Conservation (phyloP, 2,888 invertebrate species). For the Drosophila demipolita region DNA sequence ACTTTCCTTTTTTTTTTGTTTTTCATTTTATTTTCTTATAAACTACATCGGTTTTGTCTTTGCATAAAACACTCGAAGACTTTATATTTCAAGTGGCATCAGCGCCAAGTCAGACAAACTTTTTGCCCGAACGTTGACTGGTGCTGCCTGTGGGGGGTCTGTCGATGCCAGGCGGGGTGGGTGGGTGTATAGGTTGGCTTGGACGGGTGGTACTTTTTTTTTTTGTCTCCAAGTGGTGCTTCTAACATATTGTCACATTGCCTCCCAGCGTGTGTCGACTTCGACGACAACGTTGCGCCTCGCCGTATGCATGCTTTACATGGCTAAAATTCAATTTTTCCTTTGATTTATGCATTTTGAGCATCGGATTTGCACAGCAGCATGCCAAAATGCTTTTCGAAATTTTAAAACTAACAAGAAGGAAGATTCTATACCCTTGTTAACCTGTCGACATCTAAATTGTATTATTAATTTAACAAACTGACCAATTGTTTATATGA, state of each 20-base stretch:
- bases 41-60: constrained; percentile 38
- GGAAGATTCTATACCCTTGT: background rate
- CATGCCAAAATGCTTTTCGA: background rate
- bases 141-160: constrained; percentile 3
- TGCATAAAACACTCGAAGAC: constrained; percentile 59
- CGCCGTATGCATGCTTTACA: constrained; percentile 56
- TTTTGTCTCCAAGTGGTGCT: constrained; percentile 3
- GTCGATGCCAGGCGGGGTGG: background rate
- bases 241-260: constrained; percentile 47
- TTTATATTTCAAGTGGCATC: constrained; percentile 68
- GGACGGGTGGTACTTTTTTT: background rate
- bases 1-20: background rate
- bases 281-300: constrained; percentile 30
- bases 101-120: constrained; percentile 61
- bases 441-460: background rate
- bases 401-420: background rate
- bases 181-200: background rate
- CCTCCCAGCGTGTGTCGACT: constrained; percentile 46
- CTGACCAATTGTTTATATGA: background rate
- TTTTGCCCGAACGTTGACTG: constrained; percentile 30
- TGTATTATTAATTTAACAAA: background rate
- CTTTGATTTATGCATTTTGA: constrained; percentile 75
- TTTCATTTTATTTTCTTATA: constrained; percentile 28
- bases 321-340: constrained; percentile 71
- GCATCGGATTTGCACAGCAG: constrained; percentile 53